Base-by-base conservation (phyloP, 2,113 vertebrate species). In the Onychorhynchus coronatus region DNA sequence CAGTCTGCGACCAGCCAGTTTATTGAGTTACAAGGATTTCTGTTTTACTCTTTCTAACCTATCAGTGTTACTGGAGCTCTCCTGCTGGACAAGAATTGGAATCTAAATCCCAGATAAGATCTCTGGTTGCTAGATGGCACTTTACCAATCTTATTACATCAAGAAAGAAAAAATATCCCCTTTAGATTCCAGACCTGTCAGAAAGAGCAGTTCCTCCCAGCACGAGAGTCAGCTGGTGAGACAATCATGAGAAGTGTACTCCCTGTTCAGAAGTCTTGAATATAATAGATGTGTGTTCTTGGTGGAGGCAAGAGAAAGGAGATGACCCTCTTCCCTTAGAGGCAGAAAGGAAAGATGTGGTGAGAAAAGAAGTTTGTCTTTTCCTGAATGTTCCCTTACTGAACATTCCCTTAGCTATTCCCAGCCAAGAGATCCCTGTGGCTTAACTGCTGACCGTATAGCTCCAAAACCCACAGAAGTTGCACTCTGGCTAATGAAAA, bases 11-110 rank as follows among this genome's bases (percentile, higher is more conserved):
- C 42, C 33, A 75, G 33, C 21, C 16, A 56, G 42, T 68, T 86
- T 81, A 59, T 55, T 68, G 90, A 78, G 39, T 87, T 80, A 63
- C 9, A 70, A 59, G 19, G 39, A 63, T 91, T 95, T 83, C 47
- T 93, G 46, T 84, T 71, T 83, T 76, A 91, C 66, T 70, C n/a
- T 75, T 91, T 75, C 52, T 91, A 71, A 96, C 56, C 65, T 78
- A 65, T 28, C 12, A 72, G 27, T 2, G 0, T 67, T 68, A 67
- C 39, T 77, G 35, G 46, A 94, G 42, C 56, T 77, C 50, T 77
- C 77, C 50, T 5, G 24, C 65, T 82, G 56, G 37, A 53, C 37
- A 82, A 20, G 35, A 68, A 65, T 68, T 62, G 50, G 37, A 94
- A 65, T 50, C 53, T 82, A 87, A 88, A 68, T 68, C 53, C 76